Base-by-base conservation (phyloP, 1,140 invertebrate species). In the Cylas formicarius region DNA sequence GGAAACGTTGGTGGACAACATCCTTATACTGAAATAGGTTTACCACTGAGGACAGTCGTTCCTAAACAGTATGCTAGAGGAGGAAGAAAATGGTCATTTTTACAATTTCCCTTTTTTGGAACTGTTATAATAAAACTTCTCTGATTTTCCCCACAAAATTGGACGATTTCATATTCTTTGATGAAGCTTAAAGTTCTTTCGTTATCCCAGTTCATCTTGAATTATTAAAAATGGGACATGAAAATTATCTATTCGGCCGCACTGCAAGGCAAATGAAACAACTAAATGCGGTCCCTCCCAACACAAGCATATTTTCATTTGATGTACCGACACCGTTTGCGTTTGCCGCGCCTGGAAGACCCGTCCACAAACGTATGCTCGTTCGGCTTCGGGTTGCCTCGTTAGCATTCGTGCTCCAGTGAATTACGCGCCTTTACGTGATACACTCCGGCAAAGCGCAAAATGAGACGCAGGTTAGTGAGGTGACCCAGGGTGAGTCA, bases 31-130 rank as follows among this genome's bases (percentile, higher is more conserved):
- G n/a, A n/a, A n/a, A n/a, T n/a, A n/a, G n/a, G n/a, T n/a, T n/a
- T n/a, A n/a, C n/a, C n/a, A n/a, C n/a, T n/a, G n/a, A n/a, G n/a
- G n/a, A n/a, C n/a, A n/a, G n/a, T n/a, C n/a, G n/a, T n/a, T n/a
- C n/a, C n/a, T n/a, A n/a, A n/a, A n/a, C n/a, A n/a, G n/a, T n/a
- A n/a, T n/a, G n/a, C n/a, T n/a, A n/a, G n/a, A n/a, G n/a, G n/a
- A n/a, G n/a, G n/a, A n/a, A n/a, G n/a, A n/a, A n/a, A n/a, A n/a
- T n/a, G n/a, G n/a, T n/a, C n/a, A n/a, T n/a, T n/a, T n/a, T n/a
- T n/a, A n/a, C n/a, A n/a, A n/a, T n/a, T n/a, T n/a, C n/a, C 23
- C 35, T 37, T 37, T 37, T 23, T 37, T 37, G 23, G 23, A 21
- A 18, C 19, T 21, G 23, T 23, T 37, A 37, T 37, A 37, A 37